Percentiles rank a stretch among this genome's conserved stretches.
phyloP scores from a whole-genome alignment of 2,888 invertebrate species.

The Helobdella robusta region DNA sequence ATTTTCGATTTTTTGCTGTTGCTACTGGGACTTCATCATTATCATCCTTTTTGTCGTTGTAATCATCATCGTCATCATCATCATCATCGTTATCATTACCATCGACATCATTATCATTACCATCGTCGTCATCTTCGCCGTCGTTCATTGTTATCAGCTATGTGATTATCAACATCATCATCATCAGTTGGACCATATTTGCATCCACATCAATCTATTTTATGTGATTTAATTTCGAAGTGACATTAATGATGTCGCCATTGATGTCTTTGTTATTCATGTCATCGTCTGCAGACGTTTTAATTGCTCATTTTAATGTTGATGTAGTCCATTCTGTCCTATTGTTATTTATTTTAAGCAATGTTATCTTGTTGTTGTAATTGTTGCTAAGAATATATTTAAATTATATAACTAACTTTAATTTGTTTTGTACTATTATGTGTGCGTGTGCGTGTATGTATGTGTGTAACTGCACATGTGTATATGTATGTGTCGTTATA shows the following conservation, averaged over 20 bases:
- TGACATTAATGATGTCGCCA: neutral
- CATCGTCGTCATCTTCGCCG: neutral
- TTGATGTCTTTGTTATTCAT: neutral
- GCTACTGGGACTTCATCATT: constrained; percentile 3
- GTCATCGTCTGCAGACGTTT: too few relatives aligned
- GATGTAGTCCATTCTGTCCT: too few relatives aligned
- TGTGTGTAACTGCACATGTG: neutral
- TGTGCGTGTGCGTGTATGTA: neutral
- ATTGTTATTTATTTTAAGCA: too few relatives aligned
- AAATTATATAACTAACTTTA: neutral
- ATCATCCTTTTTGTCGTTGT: constrained; percentile 11
- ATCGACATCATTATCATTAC: neutral
- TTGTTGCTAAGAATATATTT: too few relatives aligned
- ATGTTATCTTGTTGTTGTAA: too few relatives aligned
- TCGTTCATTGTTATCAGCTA: constrained; percentile 14
- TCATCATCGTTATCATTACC: constrained; percentile 16
- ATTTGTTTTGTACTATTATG: neutral
- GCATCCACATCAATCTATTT: neutral
- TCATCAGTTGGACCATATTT: constrained; percentile 15
- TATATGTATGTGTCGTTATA: neutral
- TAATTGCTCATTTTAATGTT: too few relatives aligned
- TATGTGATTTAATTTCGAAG: neutral
- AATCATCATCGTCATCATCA: constrained; percentile 19
- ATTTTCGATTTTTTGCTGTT: too few relatives aligned
- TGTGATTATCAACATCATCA: constrained; percentile 21